Evolutionary conservation across 2,797 vertebrate genomes (phyloP).

Genomic region (Lepidocolaptes lacrymiger): DNA sequence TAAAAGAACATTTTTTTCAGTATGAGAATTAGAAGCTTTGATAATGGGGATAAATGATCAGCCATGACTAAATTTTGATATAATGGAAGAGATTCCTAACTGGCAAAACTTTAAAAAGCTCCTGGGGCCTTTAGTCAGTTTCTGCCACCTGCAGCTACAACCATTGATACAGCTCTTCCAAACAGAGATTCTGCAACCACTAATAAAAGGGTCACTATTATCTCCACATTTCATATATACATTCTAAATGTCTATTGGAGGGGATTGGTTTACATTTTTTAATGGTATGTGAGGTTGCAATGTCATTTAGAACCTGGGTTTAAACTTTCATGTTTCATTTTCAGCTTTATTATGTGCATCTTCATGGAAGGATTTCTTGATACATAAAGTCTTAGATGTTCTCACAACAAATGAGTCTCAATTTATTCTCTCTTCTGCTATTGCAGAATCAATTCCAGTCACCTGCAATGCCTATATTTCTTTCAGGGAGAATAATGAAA

Average conservation of each 20-base stretch:
- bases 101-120: background rate
- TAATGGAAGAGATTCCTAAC: background rate
- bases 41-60: background rate
- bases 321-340: constrained; percentile 22
- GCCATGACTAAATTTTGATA: background rate
- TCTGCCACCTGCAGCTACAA: background rate
- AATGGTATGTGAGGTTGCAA: background rate
- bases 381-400: background rate
- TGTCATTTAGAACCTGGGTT: constrained; percentile 29
- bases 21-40: constrained; percentile 7
- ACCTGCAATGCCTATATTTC: background rate
- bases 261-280: background rate
- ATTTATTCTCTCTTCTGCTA: background rate
- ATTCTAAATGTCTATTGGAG: background rate
- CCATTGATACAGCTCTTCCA: background rate
- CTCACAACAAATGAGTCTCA: constrained; percentile 4
- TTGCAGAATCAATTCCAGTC: background rate
- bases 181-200: background rate
- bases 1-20: background rate
- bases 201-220: background rate
- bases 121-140: background rate
- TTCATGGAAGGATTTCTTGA: background rate
- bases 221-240: background rate
- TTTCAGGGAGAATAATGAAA: constrained; percentile 29
- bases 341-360: background rate